phyloP scores from a whole-genome alignment of 2,888 invertebrate species.

The Heterodera filipjevi region DNA sequence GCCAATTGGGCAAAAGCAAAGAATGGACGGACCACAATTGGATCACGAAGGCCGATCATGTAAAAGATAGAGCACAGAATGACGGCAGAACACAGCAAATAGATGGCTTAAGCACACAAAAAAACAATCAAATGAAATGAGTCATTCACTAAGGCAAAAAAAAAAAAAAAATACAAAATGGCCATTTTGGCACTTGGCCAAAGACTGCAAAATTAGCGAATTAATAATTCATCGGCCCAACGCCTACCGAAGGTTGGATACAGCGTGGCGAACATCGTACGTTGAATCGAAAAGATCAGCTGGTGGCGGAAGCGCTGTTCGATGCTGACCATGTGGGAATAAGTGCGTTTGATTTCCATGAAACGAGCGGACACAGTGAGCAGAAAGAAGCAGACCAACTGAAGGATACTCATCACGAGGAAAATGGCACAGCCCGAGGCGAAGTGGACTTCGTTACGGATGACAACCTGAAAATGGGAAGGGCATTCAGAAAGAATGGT shows the following conservation, averaged over 20 bases:
- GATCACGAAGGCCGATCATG: constrained; percentile 58
- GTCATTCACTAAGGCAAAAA: too few relatives aligned
- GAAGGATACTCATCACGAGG: constrained; percentile 52
- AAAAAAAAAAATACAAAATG: too few relatives aligned
- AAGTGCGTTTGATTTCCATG: constrained; percentile 41
- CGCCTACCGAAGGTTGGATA: constrained; percentile 46
- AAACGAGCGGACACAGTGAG: constrained; percentile 57
- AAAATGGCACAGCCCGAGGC: constrained; percentile 54
- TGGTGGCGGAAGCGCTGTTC: constrained; percentile 44
- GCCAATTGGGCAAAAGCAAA: not conserved
- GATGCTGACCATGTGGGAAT: constrained; percentile 35
- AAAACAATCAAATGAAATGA: not conserved
- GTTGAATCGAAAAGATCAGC: constrained; percentile 43
- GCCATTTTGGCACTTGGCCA: not conserved
- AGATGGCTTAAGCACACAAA: constrained; percentile 40
- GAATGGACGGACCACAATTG: constrained; percentile 28
- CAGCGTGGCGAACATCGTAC: constrained; percentile 45
- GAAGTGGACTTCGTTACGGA: constrained; percentile 55
- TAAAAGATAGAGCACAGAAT: constrained; percentile 52
- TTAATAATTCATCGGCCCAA: not conserved
- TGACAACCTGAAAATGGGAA: not conserved
- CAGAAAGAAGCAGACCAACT: constrained; percentile 59
- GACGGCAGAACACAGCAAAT: constrained; percentile 42
- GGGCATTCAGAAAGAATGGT: too few relatives aligned
- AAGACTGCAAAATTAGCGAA: not conserved